These are phyloP conservation scores for Cossypha polioptera DNA, from an alignment of 2,797 vertebrate genomes.

Conservation along the genomic window DNA sequence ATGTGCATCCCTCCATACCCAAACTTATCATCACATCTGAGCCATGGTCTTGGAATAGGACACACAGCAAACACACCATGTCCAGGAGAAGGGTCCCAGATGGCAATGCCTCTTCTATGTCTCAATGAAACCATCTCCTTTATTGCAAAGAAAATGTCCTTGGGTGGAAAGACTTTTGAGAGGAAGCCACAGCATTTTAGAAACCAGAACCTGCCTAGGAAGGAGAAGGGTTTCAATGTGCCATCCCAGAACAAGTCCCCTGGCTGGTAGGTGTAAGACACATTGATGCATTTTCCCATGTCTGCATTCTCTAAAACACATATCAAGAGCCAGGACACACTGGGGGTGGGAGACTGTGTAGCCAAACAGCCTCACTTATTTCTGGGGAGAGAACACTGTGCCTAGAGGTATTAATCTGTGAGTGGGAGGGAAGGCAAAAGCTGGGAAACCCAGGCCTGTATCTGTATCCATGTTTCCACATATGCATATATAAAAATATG, in stretches of 20 bases:
- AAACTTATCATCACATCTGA: not conserved
- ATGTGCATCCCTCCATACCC: not conserved
- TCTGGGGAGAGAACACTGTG: not conserved
- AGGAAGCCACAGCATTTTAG: not conserved
- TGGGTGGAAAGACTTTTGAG: not conserved
- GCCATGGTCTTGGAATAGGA: not conserved
- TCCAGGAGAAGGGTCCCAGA: not conserved
- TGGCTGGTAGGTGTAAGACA: not conserved
- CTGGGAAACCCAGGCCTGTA: not conserved
- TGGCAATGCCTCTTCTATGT: not conserved
- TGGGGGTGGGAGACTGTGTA: not conserved
- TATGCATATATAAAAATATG: not conserved
- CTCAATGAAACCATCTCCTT: not conserved
- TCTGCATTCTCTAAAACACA: not conserved
- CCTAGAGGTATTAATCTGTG: not conserved
- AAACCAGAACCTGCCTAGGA: not conserved
- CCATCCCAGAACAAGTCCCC: not conserved
- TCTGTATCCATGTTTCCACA: not conserved
- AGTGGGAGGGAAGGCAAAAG: not conserved
- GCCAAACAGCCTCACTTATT: not conserved
- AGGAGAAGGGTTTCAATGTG: not conserved
- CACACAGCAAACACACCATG: not conserved
- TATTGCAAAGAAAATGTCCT: not conserved
- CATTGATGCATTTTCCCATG: not conserved
- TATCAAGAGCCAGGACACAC: fast-evolving